These are phyloP conservation scores for Aplidium turbinatum DNA, from an alignment of 23 tunicate genomes.

Conservation along the genomic window DNA sequence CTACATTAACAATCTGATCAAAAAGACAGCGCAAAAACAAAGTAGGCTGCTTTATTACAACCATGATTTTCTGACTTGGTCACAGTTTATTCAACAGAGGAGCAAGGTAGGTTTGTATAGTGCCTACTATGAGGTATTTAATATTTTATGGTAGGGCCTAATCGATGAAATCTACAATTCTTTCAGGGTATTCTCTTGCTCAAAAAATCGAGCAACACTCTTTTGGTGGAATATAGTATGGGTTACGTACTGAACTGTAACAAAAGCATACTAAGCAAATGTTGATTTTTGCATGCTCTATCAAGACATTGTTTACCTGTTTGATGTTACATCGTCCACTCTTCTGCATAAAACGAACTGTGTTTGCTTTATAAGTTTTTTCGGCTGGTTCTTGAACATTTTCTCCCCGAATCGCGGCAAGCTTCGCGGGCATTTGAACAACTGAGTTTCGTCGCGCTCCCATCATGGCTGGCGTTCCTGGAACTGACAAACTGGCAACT, in stretches of 20 bases:
- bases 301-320: constrained; percentile 41
- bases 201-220: no score
- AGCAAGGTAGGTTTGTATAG: no score
- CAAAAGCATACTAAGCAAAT: not conserved
- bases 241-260: not conserved
- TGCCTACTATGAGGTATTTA: no score
- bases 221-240: no score
- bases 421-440: constrained; percentile 69
- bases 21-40: no score
- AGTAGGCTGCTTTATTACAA: no score
- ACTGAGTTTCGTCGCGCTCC: constrained; percentile 38
- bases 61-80: no score
- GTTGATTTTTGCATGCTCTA: not conserved
- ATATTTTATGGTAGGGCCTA: not conserved
- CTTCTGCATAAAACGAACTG: constrained; percentile 91
- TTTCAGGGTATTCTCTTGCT: no score
- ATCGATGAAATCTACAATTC: not conserved
- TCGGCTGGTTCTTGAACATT: constrained; percentile 7
- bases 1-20: no score
- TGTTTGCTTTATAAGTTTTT: constrained; percentile 32
- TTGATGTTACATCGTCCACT: constrained; percentile 95
- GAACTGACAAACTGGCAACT: constrained; percentile 8
- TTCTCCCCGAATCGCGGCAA: constrained; percentile 73
- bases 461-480: constrained; percentile 38
- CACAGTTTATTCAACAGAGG: no score